Conservation (phyloP, 2,797 vertebrate species). For the Platalea minor region DNA sequence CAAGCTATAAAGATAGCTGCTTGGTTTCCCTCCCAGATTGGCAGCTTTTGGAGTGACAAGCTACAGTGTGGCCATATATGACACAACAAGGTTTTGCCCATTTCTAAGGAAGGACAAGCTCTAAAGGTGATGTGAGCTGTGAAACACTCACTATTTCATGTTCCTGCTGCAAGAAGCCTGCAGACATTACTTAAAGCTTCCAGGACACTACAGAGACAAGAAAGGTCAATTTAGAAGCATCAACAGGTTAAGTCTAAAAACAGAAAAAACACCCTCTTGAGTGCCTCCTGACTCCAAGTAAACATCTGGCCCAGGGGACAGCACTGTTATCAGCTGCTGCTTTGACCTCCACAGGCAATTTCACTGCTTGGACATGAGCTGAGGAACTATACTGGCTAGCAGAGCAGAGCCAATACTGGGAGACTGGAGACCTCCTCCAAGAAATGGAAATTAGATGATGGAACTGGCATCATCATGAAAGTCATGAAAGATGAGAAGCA, state of each 20-base stretch:
- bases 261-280: not conserved
- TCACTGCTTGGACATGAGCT: not conserved
- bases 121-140: not conserved
- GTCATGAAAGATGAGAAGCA: not conserved
- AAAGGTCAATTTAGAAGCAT: not conserved
- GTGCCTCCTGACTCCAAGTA: not conserved
- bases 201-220: not conserved
- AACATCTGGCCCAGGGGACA: not conserved
- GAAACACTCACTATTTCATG: not conserved
- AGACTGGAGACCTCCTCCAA: not conserved
- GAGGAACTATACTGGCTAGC: not conserved
- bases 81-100: not conserved
- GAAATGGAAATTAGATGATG: not conserved
- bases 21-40: not conserved
- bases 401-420: not conserved
- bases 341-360: not conserved
- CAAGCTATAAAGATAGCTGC: not conserved
- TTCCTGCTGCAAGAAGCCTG: not conserved
- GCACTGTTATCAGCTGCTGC: not conserved
- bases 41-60: not conserved
- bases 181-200: not conserved
- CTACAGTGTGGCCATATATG: not conserved
- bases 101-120: not conserved
- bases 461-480: not conserved
- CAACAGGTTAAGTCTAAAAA: not conserved